Base-by-base conservation (phyloP, 2,888 invertebrate species). In the Gasteruption jaculator region DNA sequence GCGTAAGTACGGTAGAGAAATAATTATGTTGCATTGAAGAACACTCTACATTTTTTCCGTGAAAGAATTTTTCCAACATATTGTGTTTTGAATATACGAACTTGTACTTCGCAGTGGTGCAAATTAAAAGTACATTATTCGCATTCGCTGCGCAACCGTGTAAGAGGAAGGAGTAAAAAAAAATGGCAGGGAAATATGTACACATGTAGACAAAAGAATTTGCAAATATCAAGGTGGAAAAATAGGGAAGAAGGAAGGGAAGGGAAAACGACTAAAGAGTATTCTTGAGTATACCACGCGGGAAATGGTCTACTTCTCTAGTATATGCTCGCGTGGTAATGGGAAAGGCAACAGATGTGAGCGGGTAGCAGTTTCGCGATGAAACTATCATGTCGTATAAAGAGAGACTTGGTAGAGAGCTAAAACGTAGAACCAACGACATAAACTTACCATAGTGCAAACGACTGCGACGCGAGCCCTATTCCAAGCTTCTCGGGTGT, bases 331-430 rank as follows among this genome's bases (percentile, higher is more conserved):
- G 49, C 45, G 38, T 41, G 47, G 48, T 56, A 57, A 57, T 51
- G 49, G 53, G 48, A 46, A 49, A 50, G 57, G 57, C 56, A 61
- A 62, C 62, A 62, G 61, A 61, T 61, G 60, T 48, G 54, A 51
- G 49, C 51, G 42, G n/a, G 44, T 47, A 41, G 51, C 50, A 52
- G 55, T 58, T 58, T 52, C 53, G 52, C 56, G 57, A 58, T 53
- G 59, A 57, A 58, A 57, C 60, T 54, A 56, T 57, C 57, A 56
- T 50, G 43, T 53, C 48, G 52, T n/a, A n/a, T n/a, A n/a, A n/a
- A n/a, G 29, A 24, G 18, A 24, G 21, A 18, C 27, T n/a, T 24
- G 24, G 24, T 8, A 24, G 24, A 24, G 24, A 24, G 30, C 24
- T n/a, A n/a, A n/a, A 7, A n/a, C 29, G 32, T 12, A 18, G 29